Evolutionary conservation across 2,797 vertebrate genomes (phyloP).

Genomic region (Argentina silus): DNA sequence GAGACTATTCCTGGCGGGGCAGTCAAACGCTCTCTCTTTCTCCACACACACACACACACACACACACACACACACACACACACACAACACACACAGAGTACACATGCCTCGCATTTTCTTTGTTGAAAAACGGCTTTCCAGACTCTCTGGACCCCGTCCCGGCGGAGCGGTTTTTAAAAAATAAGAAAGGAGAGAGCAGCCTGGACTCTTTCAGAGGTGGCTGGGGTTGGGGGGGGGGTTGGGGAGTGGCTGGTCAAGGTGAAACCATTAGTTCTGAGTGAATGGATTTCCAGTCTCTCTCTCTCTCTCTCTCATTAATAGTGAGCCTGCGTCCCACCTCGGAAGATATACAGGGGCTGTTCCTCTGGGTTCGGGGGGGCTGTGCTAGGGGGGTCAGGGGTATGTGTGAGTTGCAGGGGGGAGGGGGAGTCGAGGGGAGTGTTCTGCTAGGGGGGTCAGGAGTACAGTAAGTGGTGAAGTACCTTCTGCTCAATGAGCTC

Average conservation of each 20-base stretch:
- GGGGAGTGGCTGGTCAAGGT: constrained; percentile 13
- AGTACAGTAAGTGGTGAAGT: constrained; percentile 14
- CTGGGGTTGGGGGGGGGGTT: constrained; percentile 11
- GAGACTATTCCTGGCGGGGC: constrained; percentile 41
- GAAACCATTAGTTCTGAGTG: constrained; percentile 36
- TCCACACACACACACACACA: background rate
- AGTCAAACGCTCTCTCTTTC: constrained; percentile 33
- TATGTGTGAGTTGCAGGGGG: background rate
- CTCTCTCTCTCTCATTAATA: constrained; percentile 18
- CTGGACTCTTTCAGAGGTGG: constrained; percentile 33
- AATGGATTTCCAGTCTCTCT: constrained; percentile 8
- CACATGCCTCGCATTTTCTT: constrained; percentile 57
- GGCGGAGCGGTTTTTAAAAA: constrained; percentile 49
- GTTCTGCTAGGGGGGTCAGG: background rate
- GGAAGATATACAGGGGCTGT: background rate
- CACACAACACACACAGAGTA: background rate
- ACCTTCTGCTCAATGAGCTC: constrained; percentile 89
- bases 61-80: background rate
- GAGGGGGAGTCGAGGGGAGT: background rate
- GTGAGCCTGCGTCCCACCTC: background rate
- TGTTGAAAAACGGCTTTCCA: constrained; percentile 60
- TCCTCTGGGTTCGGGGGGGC: constrained; percentile 11
- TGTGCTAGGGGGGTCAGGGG: background rate
- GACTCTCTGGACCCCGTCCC: constrained; percentile 61
- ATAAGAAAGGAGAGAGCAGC: constrained; percentile 40